phyloP scores from a whole-genome alignment of 2,888 invertebrate species.

The Endomychus coccineus region DNA sequence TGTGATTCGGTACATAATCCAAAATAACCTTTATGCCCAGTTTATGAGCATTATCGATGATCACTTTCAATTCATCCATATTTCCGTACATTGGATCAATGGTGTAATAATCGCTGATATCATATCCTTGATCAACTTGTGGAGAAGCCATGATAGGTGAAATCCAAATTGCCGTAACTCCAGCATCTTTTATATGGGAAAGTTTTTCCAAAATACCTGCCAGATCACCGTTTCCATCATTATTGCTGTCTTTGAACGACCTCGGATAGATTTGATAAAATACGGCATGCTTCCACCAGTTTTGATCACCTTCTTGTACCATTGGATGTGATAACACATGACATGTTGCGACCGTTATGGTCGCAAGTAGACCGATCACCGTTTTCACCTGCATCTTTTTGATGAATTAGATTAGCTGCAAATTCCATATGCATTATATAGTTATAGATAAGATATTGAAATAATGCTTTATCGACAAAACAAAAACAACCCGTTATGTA shows the following conservation, averaged over 20 bases:
- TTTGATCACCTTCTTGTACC: conserved; percentile 31
- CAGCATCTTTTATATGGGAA: conserved; percentile 47
- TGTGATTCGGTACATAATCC: conserved; percentile 52
- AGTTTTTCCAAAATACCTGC: conserved; percentile 50
- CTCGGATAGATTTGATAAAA: conserved; percentile 83
- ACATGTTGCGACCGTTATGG: no score
- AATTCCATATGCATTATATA: no score
- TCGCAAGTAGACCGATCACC: no score
- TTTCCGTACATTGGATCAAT: conserved; percentile 70
- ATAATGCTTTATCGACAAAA: no score
- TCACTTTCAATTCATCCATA: conserved; percentile 58
- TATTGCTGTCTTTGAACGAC: conserved; percentile 76
- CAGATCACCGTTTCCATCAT: conserved; percentile 82
- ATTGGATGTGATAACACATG: no score
- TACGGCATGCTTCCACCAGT: conserved; percentile 78
- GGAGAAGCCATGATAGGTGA: conserved; percentile 80
- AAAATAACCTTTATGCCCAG: conserved; percentile 47
- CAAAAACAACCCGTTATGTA: no score
- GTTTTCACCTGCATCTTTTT: no score
- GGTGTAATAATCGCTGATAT: conserved; percentile 68
- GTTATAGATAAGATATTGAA: no score
- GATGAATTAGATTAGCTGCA: no score
- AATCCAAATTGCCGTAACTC: conserved; percentile 71
- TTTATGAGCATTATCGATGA: conserved; percentile 51
- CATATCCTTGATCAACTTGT: conserved; percentile 82